These are phyloP conservation scores for Aurelia coerulea DNA, from an alignment of 30 jellyfish, hydroid and myxozoan species.

Conservation along the genomic window DNA sequence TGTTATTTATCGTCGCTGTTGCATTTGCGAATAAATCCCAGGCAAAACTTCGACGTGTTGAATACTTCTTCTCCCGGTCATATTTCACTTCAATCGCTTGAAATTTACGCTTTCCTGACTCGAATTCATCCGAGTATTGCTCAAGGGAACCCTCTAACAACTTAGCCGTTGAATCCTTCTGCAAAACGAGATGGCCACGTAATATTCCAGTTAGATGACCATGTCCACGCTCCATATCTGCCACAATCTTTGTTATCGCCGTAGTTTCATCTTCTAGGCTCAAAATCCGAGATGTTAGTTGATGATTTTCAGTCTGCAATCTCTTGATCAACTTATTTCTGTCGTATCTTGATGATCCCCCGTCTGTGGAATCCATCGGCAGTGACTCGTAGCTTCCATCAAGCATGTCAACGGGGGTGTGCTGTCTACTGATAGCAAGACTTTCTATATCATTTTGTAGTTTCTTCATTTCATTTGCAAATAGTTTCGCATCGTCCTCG, in stretches of 20 bases:
- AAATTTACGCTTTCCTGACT: slow-evolving; percentile 71
- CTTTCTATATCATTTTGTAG: slow-evolving; percentile 61
- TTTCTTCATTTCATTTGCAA: slow-evolving; percentile 44
- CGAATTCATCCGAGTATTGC: slow-evolving; percentile 83
- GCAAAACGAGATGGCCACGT: slow-evolving; percentile 89
- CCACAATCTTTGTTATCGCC: slow-evolving; percentile 88
- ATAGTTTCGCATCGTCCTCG: slow-evolving; percentile 42
- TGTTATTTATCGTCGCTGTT: slow-evolving; percentile 87
- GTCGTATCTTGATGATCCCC: slow-evolving; percentile 36
- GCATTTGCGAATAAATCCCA: slow-evolving; percentile 95
- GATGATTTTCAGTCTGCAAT: slow-evolving; percentile 91
- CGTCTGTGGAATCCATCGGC: slow-evolving; percentile 51
- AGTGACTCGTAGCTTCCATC: slow-evolving; percentile 62
- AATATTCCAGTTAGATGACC: slow-evolving; percentile 98
- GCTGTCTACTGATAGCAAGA: not conserved
- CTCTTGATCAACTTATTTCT: slow-evolving; percentile 61
- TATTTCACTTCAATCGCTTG: slow-evolving; percentile 71
- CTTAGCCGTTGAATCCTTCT: slow-evolving; percentile 89
- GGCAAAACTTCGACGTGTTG: slow-evolving; percentile 81
- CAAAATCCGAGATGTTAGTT: slow-evolving; percentile 64
- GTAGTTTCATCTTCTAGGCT: slow-evolving; percentile 91
- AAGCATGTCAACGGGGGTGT: slow-evolving; percentile 44
- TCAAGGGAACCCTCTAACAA: slow-evolving; percentile 86
- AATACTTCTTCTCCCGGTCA: slow-evolving; percentile 72
- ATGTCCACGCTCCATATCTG: slow-evolving; percentile 99